Base-by-base conservation (phyloP, 1,140 invertebrate genomes). In the Aphaenogaster floridana region DNA sequence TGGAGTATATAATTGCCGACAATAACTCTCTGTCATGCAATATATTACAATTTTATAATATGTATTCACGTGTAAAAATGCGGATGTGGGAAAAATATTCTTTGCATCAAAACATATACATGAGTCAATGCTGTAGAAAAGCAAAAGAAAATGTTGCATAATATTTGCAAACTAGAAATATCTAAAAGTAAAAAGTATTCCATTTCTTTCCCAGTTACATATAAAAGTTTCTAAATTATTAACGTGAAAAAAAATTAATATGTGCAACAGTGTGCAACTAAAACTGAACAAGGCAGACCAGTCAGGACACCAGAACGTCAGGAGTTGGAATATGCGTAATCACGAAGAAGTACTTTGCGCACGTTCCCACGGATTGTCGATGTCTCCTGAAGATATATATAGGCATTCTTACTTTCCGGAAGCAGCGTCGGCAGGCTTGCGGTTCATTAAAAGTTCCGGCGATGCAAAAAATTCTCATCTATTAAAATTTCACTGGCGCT, bases 401-500 rank as follows among this genome's bases (percentile, higher is more conserved):
- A 76, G 39, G 5, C 66, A 15, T 71, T 48, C 54, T 84, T 61
- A 74, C 69, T 84, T 74, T 15, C 11, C 54, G 13, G 66, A 36
- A n/a, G 11, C 42, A 21, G 52, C 36, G 52, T 83, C 52, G 52
- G 7, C 21, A 50, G 13, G 42, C 54, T 76, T 61, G 80, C 69
- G 80, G 68, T 83, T 83, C 54, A 83, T 83, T 74, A 74, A 74
- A 83, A 74, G 80, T 74, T 83, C 17, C 54, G 36, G 50, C 66
- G 42, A 36, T 48, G 36, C 28, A 39, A 76, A 76, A 76, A 84
- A 84, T 63, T 76, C 54, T 74, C 80, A 76, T 61, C 57, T 76
- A 76, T 84, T 84, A 84, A 84, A 84, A 84, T 74, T 84, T 74
- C 54, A 72, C 54, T 61, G 66, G 42, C 54, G 5, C 34, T 63